Base-by-base conservation (phyloP, 1,140 invertebrate species). In the Calycopis cecrops region DNA sequence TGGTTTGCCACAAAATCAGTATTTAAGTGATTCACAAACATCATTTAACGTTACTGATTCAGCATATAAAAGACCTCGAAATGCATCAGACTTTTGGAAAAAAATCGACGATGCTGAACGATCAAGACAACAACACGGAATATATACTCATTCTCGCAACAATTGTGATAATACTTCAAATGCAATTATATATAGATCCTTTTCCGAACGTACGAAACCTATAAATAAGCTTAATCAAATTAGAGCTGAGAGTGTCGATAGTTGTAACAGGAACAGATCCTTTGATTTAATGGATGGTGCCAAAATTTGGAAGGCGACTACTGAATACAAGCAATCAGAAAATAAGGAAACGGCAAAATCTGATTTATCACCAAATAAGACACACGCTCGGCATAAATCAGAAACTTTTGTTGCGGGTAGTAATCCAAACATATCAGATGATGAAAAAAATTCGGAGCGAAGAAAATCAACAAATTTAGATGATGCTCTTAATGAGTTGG, bases 401-500 rank as follows among this genome's bases (percentile, higher is more conserved):
- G 85, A 87, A 58, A 85, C 82, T 18, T 76, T 67, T 59, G 50
- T 80, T 14, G 60, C 76, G 10, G 71, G 54, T 50, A 64, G 63
- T 38, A 73, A 67, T 59, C 75, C 77, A 71, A 63, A 77, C 14
- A 69, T 76, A 54, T 88, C 86, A 17, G 86, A 88, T 52, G 85
- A 89, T 52, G 88, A 73, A 71, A 83, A 82, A 55, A 77, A 73
- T 60, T 79, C 78, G 50, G 72, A 87, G 60, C 84, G 86, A 57
- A 86, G 90, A 63, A 92, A 91, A 68, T 93, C 93, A 0, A 91
- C 90, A 14, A 96, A 96, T 80, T 88, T 96, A 21, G 95, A 97
- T 75, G 94, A 97, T 67, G 95, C 95, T 42, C 85, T 97, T 7
- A 92, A 93, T 64, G 96, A 97, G 81, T 79, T 98, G 33, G 96